Conservation (phyloP, 2,888 invertebrate genomes). For the Cephus pulcher region DNA sequence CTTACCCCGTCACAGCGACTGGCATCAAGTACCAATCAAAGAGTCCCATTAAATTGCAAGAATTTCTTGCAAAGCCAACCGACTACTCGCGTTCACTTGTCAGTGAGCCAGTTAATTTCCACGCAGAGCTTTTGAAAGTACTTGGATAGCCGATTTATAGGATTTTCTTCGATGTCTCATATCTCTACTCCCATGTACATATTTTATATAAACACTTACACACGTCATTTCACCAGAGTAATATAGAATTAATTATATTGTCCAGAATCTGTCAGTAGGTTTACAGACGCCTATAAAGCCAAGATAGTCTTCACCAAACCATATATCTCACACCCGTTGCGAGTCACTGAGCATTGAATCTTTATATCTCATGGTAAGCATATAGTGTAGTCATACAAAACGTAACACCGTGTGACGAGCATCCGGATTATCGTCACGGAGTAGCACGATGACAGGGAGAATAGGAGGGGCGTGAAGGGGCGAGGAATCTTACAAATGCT, state of each 20-base stretch:
- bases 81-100: conserved; percentile 29
- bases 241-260: neutral
- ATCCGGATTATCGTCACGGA: conserved; percentile 29
- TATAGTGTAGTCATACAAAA: conserved; percentile 53
- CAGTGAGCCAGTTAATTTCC: neutral
- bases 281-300: neutral
- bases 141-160: neutral
- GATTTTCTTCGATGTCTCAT: neutral
- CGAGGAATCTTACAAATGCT: neutral
- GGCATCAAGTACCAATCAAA: conserved; percentile 63
- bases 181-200: neutral
- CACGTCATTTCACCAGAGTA: neutral
- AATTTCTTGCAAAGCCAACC: conserved; percentile 58
- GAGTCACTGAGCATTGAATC: neutral
- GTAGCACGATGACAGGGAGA: conserved; percentile 11
- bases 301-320: neutral
- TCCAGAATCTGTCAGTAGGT: neutral
- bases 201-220: neutral
- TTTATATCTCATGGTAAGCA: neutral
- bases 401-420: conserved; percentile 55
- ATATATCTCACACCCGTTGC: neutral
- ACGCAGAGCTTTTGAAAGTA: neutral
- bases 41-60: conserved; percentile 63
- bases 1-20: conserved; percentile 51
- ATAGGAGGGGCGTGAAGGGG: conserved; percentile 5